These are phyloP conservation scores for Bursaphelenchus okinawaensis DNA, from an alignment of 2,888 invertebrate species.

Conservation along the genomic window DNA sequence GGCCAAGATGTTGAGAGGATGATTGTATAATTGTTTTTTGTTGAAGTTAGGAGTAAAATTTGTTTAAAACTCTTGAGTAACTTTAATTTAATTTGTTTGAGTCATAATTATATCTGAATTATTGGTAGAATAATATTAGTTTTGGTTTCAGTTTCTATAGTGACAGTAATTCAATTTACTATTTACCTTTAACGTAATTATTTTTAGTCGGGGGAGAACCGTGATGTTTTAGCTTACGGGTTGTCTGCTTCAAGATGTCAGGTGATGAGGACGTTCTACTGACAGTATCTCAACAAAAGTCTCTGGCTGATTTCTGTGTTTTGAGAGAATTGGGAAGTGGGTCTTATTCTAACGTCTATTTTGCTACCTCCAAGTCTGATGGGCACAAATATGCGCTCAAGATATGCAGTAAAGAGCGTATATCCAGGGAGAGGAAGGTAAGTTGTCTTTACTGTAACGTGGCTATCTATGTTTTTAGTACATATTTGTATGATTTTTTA, in stretches of 20 bases:
- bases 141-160: not conserved
- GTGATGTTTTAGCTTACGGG: too few relatives aligned
- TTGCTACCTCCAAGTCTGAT: constrained; percentile 22
- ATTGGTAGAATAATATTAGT: not conserved
- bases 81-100: too few relatives aligned
- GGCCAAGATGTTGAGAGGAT: constrained; percentile 49
- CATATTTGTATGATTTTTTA: not conserved
- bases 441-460: too few relatives aligned
- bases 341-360: constrained; percentile 38
- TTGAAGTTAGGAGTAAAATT: too few relatives aligned
- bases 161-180: too few relatives aligned
- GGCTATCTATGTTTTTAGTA: not conserved
- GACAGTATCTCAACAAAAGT: not conserved
- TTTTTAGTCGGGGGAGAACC: not conserved
- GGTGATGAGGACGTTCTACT: not conserved
- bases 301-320: constrained; percentile 26
- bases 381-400: constrained; percentile 70
- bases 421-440: constrained; percentile 84
- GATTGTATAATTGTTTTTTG: not conserved
- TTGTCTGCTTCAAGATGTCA: too few relatives aligned
- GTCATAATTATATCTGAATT: too few relatives aligned
- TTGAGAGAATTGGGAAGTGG: constrained; percentile 36
- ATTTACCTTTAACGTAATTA: not conserved
- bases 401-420: constrained; percentile 91
- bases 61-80: too few relatives aligned